Evolutionary conservation across 2,888 invertebrate species (phyloP).

Genomic region (Volucella inanis): DNA sequence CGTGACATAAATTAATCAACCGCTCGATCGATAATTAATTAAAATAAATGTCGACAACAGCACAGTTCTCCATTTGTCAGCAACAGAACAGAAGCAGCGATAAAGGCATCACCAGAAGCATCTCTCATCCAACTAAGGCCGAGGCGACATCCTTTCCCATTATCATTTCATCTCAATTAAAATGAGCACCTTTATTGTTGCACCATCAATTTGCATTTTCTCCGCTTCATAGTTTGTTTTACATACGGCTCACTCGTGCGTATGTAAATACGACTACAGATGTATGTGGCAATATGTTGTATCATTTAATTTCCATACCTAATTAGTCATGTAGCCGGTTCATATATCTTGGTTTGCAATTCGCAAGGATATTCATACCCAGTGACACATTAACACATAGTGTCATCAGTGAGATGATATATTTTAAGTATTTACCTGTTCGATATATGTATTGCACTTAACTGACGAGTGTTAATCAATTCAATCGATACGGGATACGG

Average conservation of each 20-base stretch:
- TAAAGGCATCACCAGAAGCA: neutral
- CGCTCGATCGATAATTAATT: conserved; percentile 70
- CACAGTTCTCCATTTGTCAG: conserved; percentile 44
- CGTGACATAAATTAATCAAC: conserved; percentile 66
- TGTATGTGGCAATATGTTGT: neutral
- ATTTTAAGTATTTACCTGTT: conserved; percentile 56
- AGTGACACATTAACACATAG: conserved; percentile 29
- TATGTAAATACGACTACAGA: too few relatives aligned
- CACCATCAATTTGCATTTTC: conserved; percentile 50
- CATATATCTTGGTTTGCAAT: conserved; percentile 19
- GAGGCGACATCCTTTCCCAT: conserved; percentile 47
- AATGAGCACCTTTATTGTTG: conserved; percentile 52
- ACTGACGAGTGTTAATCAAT: conserved; percentile 40
- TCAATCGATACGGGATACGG: conserved; percentile 39
- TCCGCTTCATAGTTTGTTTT: conserved; percentile 29
- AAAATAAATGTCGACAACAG: conserved; percentile 62
- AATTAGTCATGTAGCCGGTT: conserved; percentile 47
- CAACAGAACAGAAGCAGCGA: conserved; percentile 14
- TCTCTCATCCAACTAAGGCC: neutral
- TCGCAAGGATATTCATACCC: conserved; percentile 22
- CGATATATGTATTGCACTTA: conserved; percentile 5
- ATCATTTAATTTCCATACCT: conserved; percentile 47
- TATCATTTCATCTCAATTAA: conserved; percentile 67
- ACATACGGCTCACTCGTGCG: neutral
- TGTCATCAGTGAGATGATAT: conserved; percentile 51